Percentiles rank a stretch among this genome's conserved stretches.
Conservation (phyloP, 1,140 invertebrate species). For the Penaeus chinensis region DNA sequence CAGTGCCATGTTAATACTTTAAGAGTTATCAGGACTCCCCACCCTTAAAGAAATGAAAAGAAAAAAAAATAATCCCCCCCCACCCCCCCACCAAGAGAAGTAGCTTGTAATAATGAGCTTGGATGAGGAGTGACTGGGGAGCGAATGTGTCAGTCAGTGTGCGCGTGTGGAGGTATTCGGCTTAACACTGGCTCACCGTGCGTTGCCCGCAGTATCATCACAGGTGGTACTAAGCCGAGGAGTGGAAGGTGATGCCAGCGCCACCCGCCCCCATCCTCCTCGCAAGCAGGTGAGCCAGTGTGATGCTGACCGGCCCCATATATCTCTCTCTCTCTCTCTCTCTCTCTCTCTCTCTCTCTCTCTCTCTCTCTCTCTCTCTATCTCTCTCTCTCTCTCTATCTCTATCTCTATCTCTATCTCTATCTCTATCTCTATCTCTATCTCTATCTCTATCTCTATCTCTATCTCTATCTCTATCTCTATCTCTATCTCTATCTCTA, state of each 20-base stretch:
- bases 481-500: too few relatives aligned
- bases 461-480: too few relatives aligned
- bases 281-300: slow-evolving; percentile 57
- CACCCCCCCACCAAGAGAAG: too few relatives aligned
- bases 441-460: too few relatives aligned
- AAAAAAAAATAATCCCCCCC: too few relatives aligned
- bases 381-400: too few relatives aligned
- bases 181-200: slow-evolving; percentile 54
- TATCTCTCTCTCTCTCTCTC: not conserved
- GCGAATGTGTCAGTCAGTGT: slow-evolving; percentile 24
- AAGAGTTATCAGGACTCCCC: too few relatives aligned
- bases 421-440: too few relatives aligned
- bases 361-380: not conserved
- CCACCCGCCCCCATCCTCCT: slow-evolving; percentile 57
- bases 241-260: slow-evolving; percentile 58
- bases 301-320: slow-evolving; percentile 48
- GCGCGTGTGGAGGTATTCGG: slow-evolving; percentile 23
- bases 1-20: too few relatives aligned
- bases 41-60: too few relatives aligned
- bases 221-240: slow-evolving; percentile 57
- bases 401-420: too few relatives aligned
- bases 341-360: not conserved
- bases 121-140: not conserved
- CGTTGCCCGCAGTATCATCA: slow-evolving; percentile 56
- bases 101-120: too few relatives aligned